Evolutionary conservation across 53 echinoderm and acorn worm species (phyloP).

Genomic region (Astropecten irregularis): DNA sequence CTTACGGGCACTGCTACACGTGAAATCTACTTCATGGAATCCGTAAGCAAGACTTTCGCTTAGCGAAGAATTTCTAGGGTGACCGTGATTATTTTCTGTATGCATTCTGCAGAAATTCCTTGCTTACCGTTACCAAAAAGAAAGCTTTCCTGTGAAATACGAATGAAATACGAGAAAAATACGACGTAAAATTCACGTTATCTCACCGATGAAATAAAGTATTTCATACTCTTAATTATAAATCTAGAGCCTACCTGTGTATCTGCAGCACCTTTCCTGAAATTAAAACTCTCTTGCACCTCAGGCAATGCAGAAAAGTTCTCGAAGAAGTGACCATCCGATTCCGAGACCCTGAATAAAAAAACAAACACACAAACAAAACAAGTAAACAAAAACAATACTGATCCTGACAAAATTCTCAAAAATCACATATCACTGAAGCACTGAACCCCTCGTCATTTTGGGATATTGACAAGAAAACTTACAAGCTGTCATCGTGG

Average conservation of each 20-base stretch:
- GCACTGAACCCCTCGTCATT: neutral
- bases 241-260: neutral
- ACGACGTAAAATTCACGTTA: no score
- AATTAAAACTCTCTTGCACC: conserved; percentile 54
- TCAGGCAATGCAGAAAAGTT: conserved; percentile 57
- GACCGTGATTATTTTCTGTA: no score
- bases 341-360: conserved; percentile 54
- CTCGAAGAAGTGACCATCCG: conserved; percentile 75
- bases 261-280: conserved; percentile 3
- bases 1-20: no score
- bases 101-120: no score
- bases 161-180: no score
- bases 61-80: no score
- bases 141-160: no score
- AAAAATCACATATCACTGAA: neutral
- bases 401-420: neutral
- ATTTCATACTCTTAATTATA: no score
- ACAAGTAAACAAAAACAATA: neutral
- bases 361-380: neutral
- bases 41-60: no score
- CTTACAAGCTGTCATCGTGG: neutral
- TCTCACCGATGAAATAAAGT: no score
- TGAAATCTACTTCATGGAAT: no score
- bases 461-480: neutral
- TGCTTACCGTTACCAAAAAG: no score